phyloP scores from a whole-genome alignment of 1,140 invertebrate genomes.

The Drosophila rhopaloa region DNA sequence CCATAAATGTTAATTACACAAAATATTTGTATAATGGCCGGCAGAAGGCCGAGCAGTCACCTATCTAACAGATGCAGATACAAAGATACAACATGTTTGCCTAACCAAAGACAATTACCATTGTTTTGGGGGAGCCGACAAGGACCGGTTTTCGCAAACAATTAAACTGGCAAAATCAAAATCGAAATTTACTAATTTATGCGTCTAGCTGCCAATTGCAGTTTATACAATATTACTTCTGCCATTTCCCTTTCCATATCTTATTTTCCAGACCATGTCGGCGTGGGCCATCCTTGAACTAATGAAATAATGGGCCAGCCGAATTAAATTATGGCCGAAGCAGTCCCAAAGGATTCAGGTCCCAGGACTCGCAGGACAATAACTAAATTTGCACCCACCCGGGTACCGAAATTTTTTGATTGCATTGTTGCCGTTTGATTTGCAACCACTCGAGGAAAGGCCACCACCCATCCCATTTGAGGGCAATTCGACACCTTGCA shows the following conservation, averaged over 20 bases:
- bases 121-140: conserved; percentile 15
- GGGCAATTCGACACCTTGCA: conserved; percentile 45
- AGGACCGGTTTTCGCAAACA: conserved; percentile 44
- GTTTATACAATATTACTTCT: conserved; percentile 44
- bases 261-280: conserved; percentile 17
- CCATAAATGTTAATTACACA: conserved; percentile 77
- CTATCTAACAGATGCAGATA: conserved; percentile 55
- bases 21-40: conserved; percentile 30
- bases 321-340: conserved; percentile 76
- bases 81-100: conserved; percentile 76
- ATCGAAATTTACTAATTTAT: conserved; percentile 81
- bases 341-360: conserved; percentile 54
- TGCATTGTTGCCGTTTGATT: conserved; percentile 80
- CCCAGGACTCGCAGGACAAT: conserved; percentile 51
- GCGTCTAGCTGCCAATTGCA: conserved; percentile 78
- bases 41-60: conserved; percentile 24
- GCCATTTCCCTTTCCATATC: background rate
- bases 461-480: conserved; percentile 14
- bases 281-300: conserved; percentile 46
- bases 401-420: conserved; percentile 69
- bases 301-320: conserved; percentile 77
- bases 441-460: conserved; percentile 39
- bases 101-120: conserved; percentile 60
- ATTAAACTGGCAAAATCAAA: conserved; percentile 82
- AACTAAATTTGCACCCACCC: conserved; percentile 79